Conservation (phyloP, 2,113 vertebrate species). For the Melanerpes aurifrons region DNA sequence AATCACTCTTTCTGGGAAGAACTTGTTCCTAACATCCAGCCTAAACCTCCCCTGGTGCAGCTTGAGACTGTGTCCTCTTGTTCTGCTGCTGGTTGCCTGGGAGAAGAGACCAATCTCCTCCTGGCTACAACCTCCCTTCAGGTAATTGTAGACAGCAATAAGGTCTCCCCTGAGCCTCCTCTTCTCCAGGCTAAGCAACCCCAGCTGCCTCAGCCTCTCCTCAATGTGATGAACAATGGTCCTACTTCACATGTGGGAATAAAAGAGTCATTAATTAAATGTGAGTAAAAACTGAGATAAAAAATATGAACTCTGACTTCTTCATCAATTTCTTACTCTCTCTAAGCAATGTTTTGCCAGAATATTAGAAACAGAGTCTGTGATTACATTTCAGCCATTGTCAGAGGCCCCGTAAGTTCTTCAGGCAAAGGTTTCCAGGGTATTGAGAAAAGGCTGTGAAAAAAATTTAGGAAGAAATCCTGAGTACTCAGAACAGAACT, state of each 20-base stretch:
- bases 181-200: too few species aligned
- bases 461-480: neutral
- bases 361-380: neutral
- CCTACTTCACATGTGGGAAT: neutral
- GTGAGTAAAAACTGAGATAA: slow-evolving; percentile 15
- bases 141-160: too few species aligned
- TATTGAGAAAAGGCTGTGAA: neutral
- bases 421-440: neutral
- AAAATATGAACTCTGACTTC: neutral
- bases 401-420: neutral
- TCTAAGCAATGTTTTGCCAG: neutral
- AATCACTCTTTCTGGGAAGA: too few species aligned
- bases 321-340: neutral
- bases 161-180: too few species aligned
- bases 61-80: too few species aligned
- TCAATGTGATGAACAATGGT: neutral
- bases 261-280: slow-evolving; percentile 23
- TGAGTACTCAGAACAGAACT: neutral
- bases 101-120: too few species aligned
- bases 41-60: too few species aligned
- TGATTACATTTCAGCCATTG: neutral
- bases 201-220: too few species aligned
- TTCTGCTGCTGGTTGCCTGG: too few species aligned
- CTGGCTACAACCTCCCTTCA: too few species aligned
- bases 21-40: too few species aligned